Evolutionary conservation across 2,888 invertebrate genomes (phyloP), one percentile per base, ranked within the genome.

Genomic region (Ichneumoninae sp.): DNA sequence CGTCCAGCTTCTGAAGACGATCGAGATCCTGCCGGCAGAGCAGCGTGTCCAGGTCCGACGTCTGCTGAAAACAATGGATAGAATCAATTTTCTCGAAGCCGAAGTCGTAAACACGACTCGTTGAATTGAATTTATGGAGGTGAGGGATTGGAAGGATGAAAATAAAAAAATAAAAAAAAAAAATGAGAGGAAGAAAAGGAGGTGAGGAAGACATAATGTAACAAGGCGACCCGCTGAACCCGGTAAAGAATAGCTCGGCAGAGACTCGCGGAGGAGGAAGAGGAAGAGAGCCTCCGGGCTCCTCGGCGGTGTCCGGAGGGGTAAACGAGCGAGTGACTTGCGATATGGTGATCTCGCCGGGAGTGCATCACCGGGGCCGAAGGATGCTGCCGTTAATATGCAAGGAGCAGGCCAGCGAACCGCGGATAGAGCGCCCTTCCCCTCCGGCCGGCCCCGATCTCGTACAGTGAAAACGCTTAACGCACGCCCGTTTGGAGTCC

Each of bases 31-130:
- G 96, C 94, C 96, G 96, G 95, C 96, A 96, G 93, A 97, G 96
- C 95, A 96, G 95, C 88, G 96, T 96, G 94, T 97, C 97, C 94
- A 97, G 95, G 93, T 97, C 97, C 94, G 96, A 96, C 93, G 96
- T 96, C 96, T 97, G 96, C 84, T 91, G 90, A 81, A 90, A 90
- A 52, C 84, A 80, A 68, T 13, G 44, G 44, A 71, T 73, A 80
- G 57, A 79, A 57, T 60, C 33, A 47, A 54, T 69, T 30, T 30
- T 10, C 68, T 8, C n/a, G 10, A 63, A 26, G 1, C 2, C 13
- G 26, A 22, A 8, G 16, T 13, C 3, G 19, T 2, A 7, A 54
- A 19, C 50, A 26, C 10, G 13, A 4, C 22, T 4, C 13, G 1
- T 16, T 2, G n/a, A 66, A 74, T 74, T 68, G 19, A 60, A 74